phyloP scores from a whole-genome alignment of 2,797 vertebrate species.

The Sebastes diaconus region DNA sequence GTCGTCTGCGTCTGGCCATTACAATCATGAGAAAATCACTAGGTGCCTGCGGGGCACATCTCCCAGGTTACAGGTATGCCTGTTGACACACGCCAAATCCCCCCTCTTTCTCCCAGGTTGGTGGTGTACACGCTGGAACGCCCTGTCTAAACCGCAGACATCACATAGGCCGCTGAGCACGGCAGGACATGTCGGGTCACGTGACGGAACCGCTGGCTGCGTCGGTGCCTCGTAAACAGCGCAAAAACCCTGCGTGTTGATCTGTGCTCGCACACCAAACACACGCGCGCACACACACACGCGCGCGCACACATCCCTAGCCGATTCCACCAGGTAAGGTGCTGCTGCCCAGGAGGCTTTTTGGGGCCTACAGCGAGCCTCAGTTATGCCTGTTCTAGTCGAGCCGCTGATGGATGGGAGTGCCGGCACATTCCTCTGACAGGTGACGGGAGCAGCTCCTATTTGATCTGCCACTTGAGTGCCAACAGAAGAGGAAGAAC shows the following conservation, averaged over 20 bases:
- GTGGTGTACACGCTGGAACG: slow-evolving; percentile 77
- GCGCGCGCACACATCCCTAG: background rate
- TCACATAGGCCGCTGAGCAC: slow-evolving; percentile 81
- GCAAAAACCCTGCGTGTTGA: slow-evolving; percentile 41
- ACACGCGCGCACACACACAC: background rate
- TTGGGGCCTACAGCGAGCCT: slow-evolving; percentile 62
- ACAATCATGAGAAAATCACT: slow-evolving; percentile 86
- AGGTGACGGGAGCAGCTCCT: slow-evolving; percentile 76
- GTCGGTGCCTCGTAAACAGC: slow-evolving; percentile 66
- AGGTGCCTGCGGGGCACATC: slow-evolving; percentile 81
- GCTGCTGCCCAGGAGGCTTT: slow-evolving; percentile 55
- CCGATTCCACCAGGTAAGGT: slow-evolving; percentile 61
- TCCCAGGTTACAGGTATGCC: slow-evolving; percentile 84
- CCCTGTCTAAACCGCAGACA: slow-evolving; percentile 88
- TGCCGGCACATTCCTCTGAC: slow-evolving; percentile 82
- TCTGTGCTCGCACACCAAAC: slow-evolving; percentile 13
- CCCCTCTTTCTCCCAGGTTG: slow-evolving; percentile 75
- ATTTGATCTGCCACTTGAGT: slow-evolving; percentile 85
- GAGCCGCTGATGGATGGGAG: slow-evolving; percentile 78
- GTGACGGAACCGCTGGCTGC: slow-evolving; percentile 67
- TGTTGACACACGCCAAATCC: slow-evolving; percentile 87
- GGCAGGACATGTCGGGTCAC: slow-evolving; percentile 85
- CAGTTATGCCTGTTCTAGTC: slow-evolving; percentile 64
- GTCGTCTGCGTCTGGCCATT: slow-evolving; percentile 82
- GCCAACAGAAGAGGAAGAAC: slow-evolving; percentile 82